Evolutionary conservation across 2,113 vertebrate genomes (phyloP).

Genomic region (Syngnathus floridae): DNA sequence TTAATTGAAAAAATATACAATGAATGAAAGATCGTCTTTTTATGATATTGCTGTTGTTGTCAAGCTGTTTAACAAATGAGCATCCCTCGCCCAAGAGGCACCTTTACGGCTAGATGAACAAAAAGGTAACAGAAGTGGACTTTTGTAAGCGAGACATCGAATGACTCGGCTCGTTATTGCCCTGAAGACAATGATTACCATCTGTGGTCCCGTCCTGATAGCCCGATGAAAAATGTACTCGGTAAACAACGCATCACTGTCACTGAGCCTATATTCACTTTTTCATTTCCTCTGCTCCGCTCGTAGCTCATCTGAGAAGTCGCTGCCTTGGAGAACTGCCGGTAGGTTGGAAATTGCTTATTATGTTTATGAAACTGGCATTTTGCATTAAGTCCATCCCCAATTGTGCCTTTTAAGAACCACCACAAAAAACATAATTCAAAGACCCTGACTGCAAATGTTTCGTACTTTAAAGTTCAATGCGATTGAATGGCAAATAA

Average conservation of each 20-base stretch:
- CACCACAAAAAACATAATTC: too few relatives aligned
- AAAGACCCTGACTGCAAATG: too few relatives aligned
- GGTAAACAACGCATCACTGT: not conserved
- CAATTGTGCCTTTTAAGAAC: too few relatives aligned
- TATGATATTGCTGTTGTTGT: conserved; percentile 1
- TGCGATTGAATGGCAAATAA: too few relatives aligned
- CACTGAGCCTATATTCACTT: conserved; percentile 11
- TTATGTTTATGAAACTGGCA: not conserved
- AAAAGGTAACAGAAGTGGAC: conserved; percentile 16
- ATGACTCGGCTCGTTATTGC: conserved; percentile 14
- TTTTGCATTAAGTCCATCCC: not conserved
- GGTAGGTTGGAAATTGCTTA: conserved; percentile 66
- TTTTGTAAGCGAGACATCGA: conserved; percentile 20
- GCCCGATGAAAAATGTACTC: conserved; percentile 6
- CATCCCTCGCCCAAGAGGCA: conserved; percentile 22
- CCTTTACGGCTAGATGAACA: conserved; percentile 15
- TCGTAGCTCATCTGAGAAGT: conserved; percentile 94
- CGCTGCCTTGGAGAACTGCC: conserved; percentile 92
- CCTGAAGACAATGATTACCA: not conserved
- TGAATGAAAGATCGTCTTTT: too few relatives aligned
- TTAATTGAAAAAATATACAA: too few relatives aligned
- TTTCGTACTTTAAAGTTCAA: too few relatives aligned
- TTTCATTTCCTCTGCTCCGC: conserved; percentile 15
- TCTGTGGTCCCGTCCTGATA: conserved; percentile 17
- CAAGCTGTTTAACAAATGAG: conserved; percentile 10